Evolutionary conservation across 2,888 invertebrate genomes (phyloP), one percentile per base, ranked within the genome.

Genomic region (Latrodectus elegans): DNA sequence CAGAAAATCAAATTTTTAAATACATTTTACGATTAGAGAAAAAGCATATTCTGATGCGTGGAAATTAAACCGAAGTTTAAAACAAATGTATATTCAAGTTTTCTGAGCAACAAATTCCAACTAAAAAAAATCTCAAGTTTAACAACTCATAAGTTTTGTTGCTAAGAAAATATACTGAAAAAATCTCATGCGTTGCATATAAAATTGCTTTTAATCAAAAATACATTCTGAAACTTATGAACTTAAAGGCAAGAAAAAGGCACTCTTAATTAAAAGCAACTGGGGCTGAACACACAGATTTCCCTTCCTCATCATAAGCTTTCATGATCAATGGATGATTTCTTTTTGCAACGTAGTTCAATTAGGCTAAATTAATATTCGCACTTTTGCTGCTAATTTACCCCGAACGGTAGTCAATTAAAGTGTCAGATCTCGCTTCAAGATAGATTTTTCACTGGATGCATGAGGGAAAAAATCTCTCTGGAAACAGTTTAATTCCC

Each of bases 321-420:
- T 15, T 12, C 10, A 51, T 14, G 9, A n/a, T 51, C 38, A 15
- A 12, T 49, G 51, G 49, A 71, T 49, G 51, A 71, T 68, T 68
- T 22, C 68, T 17, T 12, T 64, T 17, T 53, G 15, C 55, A 67
- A 17, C 12, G 68, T 51, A 17, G 52, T 72, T 84, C 77, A 82
- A 84, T 84, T 84, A 74, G 77, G 77, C 17, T 14, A 72, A 78
- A 84, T 84, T 84, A 84, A 84, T 84, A 72, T 67, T 73, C 72
- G 53, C 73, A n/a, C 72, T 17, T 55, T 26, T 26, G 12, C 60
- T n/a, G n/a, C 60, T 75, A 75, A 75, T 75, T 75, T 55, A 26
- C 60, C 53, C 22, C 75, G 26, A 14, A 26, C 22, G 38, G 53
- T 60, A 75, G 52, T 75, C 75, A 53, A 75, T 75, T 75, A 60